Evolutionary conservation across 2,888 invertebrate genomes (phyloP), one percentile per base, ranked within the genome.

Genomic region (Sinelater perroti): DNA sequence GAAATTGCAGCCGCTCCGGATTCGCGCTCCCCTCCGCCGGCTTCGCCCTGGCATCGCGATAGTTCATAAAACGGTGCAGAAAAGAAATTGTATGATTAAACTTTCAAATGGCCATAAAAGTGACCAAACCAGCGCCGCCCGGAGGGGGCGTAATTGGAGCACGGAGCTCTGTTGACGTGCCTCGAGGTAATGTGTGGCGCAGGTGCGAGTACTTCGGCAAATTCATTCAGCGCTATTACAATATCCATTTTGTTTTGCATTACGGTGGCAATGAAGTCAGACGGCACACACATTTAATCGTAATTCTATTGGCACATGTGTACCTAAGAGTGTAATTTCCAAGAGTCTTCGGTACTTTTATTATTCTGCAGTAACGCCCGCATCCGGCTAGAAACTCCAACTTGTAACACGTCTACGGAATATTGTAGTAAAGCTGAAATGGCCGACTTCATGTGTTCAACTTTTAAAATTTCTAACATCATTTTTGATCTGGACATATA

Each of bases 161-260:
- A 42, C 44, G 31, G 13, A 21, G 21, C 30, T 36, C 11, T 31
- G 38, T 42, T 54, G 59, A 59, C 59, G 44, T 50, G 49, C 49
- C 46, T 59, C 54, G 59, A 54, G 54, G 30, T 54, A 55, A 55
- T 60, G 55, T 33, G 65, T 60, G 70, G 45, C 70, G 66, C 70
- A 70, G 70, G 71, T 72, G 71, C 60, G 44, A 47, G 63, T 68
- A 67, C 70, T 70, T 68, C 63, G 60, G 63, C 67, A 72, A 72
- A 72, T 71, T 70, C 67, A 68, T 70, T 71, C 65, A 63, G 60
- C 62, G 63, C 69, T 62, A 68, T 71, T 70, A 71, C 70, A 68
- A 69, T 69, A 69, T 66, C 69, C 68, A 70, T 70, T 70, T 68
- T 67, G 67, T 67, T 67, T 64, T 64, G 60, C 66, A 69, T 67